Base-by-base conservation (phyloP, 2,113 vertebrate genomes). In the Paratilapia polleni region DNA sequence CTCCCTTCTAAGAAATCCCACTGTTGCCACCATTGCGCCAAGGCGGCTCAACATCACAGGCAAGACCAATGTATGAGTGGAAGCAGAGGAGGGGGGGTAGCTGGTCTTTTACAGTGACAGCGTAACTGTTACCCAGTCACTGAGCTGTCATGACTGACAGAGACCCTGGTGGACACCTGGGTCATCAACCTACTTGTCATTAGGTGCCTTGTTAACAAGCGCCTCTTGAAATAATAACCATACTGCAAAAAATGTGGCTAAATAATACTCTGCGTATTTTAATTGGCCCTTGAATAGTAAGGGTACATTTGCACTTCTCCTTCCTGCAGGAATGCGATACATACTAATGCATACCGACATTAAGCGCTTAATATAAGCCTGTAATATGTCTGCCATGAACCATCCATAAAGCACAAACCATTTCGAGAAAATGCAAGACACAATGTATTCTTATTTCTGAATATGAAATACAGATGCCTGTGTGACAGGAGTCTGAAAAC, bases 1-100 rank as follows among this genome's bases (percentile, higher is more conserved):
- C 91, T 90, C 95, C 94, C 95, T 95, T 96, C 94, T 91, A 94
- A 96, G 95, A 94, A 96, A 95, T 95, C 96, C 93, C 95, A 94
- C 96, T 95, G 95, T 96, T 80, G 90, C 91, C 87, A 84, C 86
- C 58, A 31, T 59, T 81, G 86, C 82, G 62, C 83, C 59, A 60
- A 36, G n/a, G 82, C 62, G 62, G 83, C 66, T 89, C 87, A 64
- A 88, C 91, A 90, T 90, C 88, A 87, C 86, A 79, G 78, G 82
- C 85, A 36, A 78, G 81, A 85, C 77, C 84, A 41, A 24, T 64
- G 81, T 34, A 47, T 7, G 5, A 74, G 62, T 17, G 43, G 58
- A 56, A 20, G 58, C 60, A 34, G 13, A 49, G 60, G 49, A 5
- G 41, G 28, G 49, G 59, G 57, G 43, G 9, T 28, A 2, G 78